Evolutionary conservation across 2,888 invertebrate species (phyloP).

Genomic region (Aspidapion aeneum): DNA sequence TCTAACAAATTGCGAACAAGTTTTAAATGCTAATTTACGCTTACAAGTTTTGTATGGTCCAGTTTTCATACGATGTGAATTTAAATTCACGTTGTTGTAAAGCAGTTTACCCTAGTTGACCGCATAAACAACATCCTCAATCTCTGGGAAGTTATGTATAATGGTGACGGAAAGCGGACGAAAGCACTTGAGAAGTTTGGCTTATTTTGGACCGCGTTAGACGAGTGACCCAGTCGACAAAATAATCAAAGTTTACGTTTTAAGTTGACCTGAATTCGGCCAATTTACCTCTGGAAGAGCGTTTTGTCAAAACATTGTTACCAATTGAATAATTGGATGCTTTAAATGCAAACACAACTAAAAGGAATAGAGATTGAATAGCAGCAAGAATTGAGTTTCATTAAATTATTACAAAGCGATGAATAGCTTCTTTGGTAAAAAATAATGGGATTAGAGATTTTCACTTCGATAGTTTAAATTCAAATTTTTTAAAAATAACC

Average conservation of each 20-base stretch:
- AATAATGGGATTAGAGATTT: too few species aligned
- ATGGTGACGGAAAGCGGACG: not conserved
- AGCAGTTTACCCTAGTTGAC: not conserved
- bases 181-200: not conserved
- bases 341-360: too few species aligned
- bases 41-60: not conserved
- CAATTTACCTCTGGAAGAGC: not conserved
- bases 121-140: not conserved
- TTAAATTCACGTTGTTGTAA: not conserved
- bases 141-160: not conserved
- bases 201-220: not conserved
- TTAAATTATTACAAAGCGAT: too few species aligned
- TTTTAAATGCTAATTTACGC: too few species aligned
- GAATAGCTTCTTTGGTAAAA: too few species aligned
- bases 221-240: not conserved
- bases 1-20: too few species aligned
- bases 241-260: not conserved
- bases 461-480: too few species aligned
- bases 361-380: too few species aligned
- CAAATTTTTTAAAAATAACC: too few species aligned
- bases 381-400: too few species aligned
- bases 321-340: too few species aligned
- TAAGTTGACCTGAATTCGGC: not conserved
- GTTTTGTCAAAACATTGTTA: not conserved
- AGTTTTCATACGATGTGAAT: not conserved